A percentile compares a stretch with the other conserved stretches of the same genome.
These are phyloP conservation scores for Ramphastos sulfuratus DNA, from an alignment of 2,113 vertebrate species.

Conservation along the genomic window DNA sequence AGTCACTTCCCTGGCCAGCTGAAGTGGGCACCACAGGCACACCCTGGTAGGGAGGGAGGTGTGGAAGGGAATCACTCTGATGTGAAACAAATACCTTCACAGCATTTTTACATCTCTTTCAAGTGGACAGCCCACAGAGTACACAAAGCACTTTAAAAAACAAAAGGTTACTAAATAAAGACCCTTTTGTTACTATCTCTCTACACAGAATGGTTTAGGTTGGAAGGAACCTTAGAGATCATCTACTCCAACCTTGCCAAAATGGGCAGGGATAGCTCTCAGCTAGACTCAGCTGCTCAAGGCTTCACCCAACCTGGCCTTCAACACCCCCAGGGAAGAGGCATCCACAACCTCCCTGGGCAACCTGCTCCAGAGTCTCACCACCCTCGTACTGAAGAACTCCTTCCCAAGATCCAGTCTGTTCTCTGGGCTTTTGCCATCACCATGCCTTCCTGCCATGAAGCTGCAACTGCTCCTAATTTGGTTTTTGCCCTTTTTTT, in stretches of 20 bases:
- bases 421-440: background rate
- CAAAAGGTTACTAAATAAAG: background rate
- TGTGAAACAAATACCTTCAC: background rate
- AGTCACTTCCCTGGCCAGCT: background rate
- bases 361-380: no score
- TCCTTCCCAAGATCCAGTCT: background rate
- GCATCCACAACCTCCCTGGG: no score
- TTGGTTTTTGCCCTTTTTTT: background rate
- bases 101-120: background rate
- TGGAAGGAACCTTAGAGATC: no score
- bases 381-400: no score
- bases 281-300: no score
- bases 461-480: background rate
- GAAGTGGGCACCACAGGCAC: background rate
- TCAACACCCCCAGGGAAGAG: no score
- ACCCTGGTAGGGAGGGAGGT: background rate
- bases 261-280: no score
- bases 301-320: no score
- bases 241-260: no score
- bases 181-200: no score
- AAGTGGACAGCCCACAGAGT: accelerated
- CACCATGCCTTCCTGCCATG: background rate
- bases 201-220: no score
- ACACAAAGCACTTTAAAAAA: background rate
- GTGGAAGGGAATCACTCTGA: background rate